These are phyloP conservation scores for Podilymbus podiceps DNA, from an alignment of 2,113 vertebrate genomes.

Conservation along the genomic window DNA sequence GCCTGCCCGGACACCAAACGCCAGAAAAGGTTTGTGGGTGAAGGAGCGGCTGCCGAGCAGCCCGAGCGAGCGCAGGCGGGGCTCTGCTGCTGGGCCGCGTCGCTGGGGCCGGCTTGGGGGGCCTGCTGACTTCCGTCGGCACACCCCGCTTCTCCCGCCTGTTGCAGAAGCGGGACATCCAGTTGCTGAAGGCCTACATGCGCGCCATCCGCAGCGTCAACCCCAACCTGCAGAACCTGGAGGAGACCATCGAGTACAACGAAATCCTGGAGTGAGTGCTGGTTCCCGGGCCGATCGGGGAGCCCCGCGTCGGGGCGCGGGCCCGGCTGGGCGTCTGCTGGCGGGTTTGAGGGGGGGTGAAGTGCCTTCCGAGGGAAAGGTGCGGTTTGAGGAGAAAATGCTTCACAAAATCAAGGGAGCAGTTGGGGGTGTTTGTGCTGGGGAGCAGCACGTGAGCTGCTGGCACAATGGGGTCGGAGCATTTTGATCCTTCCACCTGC, in stretches of 20 bases:
- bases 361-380: background rate
- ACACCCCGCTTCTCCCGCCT: background rate
- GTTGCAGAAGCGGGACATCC: slow-evolving; percentile 92
- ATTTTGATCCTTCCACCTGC: background rate
- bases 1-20: rapidly evolving
- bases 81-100: no score
- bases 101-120: no score
- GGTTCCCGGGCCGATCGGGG: rapidly evolving
- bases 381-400: background rate
- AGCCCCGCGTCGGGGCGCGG: rapidly evolving
- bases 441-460: background rate
- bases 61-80: rapidly evolving
- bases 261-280: slow-evolving; percentile 94
- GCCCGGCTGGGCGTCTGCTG: background rate
- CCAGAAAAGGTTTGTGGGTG: background rate
- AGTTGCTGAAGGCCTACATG: slow-evolving; percentile 97
- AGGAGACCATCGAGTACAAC: slow-evolving; percentile 98
- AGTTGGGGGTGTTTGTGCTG: background rate
- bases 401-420: no score
- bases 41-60: background rate
- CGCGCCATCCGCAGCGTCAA: slow-evolving; percentile 96
- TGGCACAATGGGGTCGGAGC: background rate
- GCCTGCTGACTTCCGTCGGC: background rate
- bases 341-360: background rate
- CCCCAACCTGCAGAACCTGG: slow-evolving; percentile 95